These are phyloP conservation scores for Tonatia bakeri DNA, from an alignment of 2,113 vertebrate species.

Conservation along the genomic window DNA sequence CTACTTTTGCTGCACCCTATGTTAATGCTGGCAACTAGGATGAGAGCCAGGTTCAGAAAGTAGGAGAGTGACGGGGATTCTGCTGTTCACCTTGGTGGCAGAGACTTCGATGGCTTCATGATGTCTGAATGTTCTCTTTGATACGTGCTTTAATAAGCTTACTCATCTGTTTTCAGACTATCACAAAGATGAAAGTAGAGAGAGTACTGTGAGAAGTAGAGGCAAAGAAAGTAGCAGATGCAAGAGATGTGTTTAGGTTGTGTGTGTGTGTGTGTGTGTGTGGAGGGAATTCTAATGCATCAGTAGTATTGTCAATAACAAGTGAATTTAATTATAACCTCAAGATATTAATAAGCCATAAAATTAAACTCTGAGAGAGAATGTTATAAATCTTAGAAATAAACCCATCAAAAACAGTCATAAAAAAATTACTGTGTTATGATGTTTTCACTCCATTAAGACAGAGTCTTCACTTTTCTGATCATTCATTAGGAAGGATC, in stretches of 20 bases:
- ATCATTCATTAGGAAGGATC: not conserved
- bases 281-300: not conserved
- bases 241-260: not conserved
- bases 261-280: too few species aligned
- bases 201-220: rapidly evolving
- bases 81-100: not conserved
- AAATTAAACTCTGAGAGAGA: not conserved
- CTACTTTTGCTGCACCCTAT: not conserved
- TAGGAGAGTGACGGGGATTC: not conserved
- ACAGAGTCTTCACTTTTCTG: not conserved
- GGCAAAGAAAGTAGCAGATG: not conserved
- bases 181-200: too few species aligned
- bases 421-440: not conserved
- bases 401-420: not conserved
- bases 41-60: not conserved
- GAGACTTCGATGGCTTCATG: rapidly evolving
- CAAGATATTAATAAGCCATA: not conserved
- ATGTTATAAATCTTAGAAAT: not conserved
- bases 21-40: rapidly evolving
- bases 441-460: not conserved
- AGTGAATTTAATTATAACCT: not conserved
- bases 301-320: not conserved
- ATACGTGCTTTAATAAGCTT: too few species aligned
- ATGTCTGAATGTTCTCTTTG: not conserved
- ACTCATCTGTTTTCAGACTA: not conserved